Base-by-base conservation (phyloP, 2,888 invertebrate species). In the Antitype chi region DNA sequence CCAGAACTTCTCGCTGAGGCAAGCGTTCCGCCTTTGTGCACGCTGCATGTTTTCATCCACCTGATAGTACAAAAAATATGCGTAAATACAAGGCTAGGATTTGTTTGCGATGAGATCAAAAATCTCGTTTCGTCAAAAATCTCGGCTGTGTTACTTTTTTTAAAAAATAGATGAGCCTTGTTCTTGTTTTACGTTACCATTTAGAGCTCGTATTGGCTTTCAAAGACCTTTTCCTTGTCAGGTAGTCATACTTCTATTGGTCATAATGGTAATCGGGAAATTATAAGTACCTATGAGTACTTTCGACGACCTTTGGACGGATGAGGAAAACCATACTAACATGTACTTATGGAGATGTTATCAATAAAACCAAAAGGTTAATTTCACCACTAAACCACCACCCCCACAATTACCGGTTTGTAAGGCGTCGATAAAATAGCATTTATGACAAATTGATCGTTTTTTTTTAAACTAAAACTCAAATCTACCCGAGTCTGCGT, bases 1-100 rank as follows among this genome's bases (percentile, higher is more conserved):
- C 98, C 99, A 99, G 96, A 99, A 99, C 93, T 98, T 98, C 93
- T 98, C 98, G 74, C 97, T 97, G 67, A 97, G 97, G 74, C 98
- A 98, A 9, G 99, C 99, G 94, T 99, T 98, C 74, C 98, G 97
- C 90, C 98, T 98, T 96, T 99, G 99, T 0, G 99, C 99, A 74
- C 98, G 98, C 91, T 98, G 98, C 99, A 99, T 99, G 94, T 99
- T 99, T 95, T 99, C 99, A 93, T 99, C 99, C 71, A 99, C 98
- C 97, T 97, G 84, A 38, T 17, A 60, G 47, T 32, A 17, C 15
- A 20, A 17, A 59, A 25, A 17, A 23, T 43, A 59, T 17, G 28
- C 4, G 1, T 32, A 2, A 4, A 28, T n/a, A 13, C 1, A 57
- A n/a, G 9, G 9, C 32, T 8, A 23, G 23, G 32, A 11, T 32